Percentiles rank a stretch among this genome's conserved stretches.
These are phyloP conservation scores for Campylorhamphus procurvoides DNA, from an alignment of 2,113 vertebrate genomes.

Conservation along the genomic window DNA sequence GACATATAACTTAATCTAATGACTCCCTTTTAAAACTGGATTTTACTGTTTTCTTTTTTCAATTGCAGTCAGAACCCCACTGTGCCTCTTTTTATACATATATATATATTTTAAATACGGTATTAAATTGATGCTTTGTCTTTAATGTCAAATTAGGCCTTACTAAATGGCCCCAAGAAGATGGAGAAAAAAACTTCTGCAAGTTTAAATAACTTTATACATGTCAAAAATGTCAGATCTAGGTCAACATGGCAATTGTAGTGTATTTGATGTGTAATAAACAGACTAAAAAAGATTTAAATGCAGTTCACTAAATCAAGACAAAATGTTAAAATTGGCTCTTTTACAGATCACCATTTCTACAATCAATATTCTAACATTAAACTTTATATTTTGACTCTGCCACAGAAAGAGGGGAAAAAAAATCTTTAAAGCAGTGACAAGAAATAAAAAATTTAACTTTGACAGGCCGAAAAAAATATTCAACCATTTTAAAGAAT, in stretches of 20 bases:
- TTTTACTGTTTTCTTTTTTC: background rate
- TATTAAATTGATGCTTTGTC: background rate
- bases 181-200: background rate
- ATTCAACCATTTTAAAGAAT: background rate
- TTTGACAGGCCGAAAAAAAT: background rate
- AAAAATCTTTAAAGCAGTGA: background rate
- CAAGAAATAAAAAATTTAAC: background rate
- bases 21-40: background rate
- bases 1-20: background rate
- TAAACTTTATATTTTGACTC: background rate
- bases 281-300: background rate
- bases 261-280: background rate
- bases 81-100: background rate
- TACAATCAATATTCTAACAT: slow-evolving; percentile 2
- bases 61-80: background rate
- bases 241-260: background rate
- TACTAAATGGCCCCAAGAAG: background rate
- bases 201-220: background rate
- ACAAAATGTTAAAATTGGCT: background rate
- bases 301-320: background rate
- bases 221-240: background rate
- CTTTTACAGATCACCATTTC: background rate
- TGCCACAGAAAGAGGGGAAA: background rate
- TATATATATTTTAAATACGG: background rate
- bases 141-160: background rate